Conservation (phyloP, 2,888 invertebrate genomes). For the Caenorhabditis zanzibari region DNA sequence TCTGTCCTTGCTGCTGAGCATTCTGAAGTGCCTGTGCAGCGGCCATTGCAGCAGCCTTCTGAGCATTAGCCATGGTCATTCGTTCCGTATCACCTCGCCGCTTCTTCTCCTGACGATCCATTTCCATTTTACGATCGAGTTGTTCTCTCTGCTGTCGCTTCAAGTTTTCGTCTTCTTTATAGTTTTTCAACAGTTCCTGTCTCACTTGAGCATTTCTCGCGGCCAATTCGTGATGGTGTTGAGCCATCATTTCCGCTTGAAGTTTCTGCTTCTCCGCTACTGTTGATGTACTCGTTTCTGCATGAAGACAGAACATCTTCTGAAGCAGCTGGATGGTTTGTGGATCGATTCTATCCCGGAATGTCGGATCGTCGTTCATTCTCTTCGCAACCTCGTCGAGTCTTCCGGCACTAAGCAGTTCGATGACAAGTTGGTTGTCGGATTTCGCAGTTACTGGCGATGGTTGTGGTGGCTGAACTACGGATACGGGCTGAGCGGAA, state of each 20-base stretch:
- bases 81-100: neutral
- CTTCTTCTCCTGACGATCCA: slow-evolving; percentile 19
- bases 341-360: neutral
- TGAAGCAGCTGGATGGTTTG: neutral
- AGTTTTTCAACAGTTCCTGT: slow-evolving; percentile 4
- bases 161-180: slow-evolving; percentile 10
- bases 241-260: neutral
- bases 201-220: neutral
- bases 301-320: neutral
- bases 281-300: too few relatives aligned
- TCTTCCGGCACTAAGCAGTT: neutral
- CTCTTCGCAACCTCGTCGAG: neutral
- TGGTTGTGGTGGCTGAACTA: slow-evolving; percentile 11
- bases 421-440: neutral
- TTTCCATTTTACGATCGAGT: slow-evolving; percentile 15
- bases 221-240: neutral
- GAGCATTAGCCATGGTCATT: neutral
- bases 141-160: slow-evolving; percentile 18
- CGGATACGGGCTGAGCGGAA: slow-evolving; percentile 3
- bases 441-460: neutral
- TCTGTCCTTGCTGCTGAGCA: neutral
- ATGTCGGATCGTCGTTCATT: neutral
- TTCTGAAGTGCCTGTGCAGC: neutral
- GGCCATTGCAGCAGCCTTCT: slow-evolving; percentile 2
- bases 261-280: neutral